phyloP scores from a whole-genome alignment of 2,797 vertebrate species.

The Sebastes goodei region DNA sequence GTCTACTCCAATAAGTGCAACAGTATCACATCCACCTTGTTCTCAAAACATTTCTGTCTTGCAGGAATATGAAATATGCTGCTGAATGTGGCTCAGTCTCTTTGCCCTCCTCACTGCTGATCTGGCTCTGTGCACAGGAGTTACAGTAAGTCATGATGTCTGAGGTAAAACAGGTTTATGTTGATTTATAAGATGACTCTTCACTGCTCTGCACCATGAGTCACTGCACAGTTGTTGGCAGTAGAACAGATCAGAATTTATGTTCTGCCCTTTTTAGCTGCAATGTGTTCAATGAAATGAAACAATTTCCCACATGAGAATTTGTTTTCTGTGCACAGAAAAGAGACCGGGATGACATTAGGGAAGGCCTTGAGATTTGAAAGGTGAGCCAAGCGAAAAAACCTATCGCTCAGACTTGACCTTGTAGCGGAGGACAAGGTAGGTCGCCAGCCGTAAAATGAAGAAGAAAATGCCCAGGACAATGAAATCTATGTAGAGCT shows the following conservation, averaged over 20 bases:
- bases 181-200: conserved; percentile 6
- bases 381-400: background rate
- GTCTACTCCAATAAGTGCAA: background rate
- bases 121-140: conserved; percentile 1
- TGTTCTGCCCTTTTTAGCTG: conserved; percentile 48
- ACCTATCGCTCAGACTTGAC: conserved; percentile 92
- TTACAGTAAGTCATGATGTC: conserved; percentile 17
- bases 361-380: background rate
- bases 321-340: conserved; percentile 26
- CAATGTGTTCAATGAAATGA: conserved; percentile 24
- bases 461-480: conserved; percentile 93
- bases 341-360: background rate
- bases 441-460: conserved; percentile 90
- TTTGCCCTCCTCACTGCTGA: background rate
- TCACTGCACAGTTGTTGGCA: background rate
- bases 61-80: conserved; percentile 5
- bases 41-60: background rate
- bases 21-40: background rate
- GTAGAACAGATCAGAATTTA: conserved; percentile 22
- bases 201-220: background rate
- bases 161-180: conserved; percentile 65
- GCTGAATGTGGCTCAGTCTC: conserved; percentile 16
- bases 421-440: conserved; percentile 93
- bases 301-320: conserved; percentile 27
- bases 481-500: conserved; percentile 95